Base-by-base conservation (phyloP, 2,888 invertebrate genomes). In the Agrilus cyanescens region DNA sequence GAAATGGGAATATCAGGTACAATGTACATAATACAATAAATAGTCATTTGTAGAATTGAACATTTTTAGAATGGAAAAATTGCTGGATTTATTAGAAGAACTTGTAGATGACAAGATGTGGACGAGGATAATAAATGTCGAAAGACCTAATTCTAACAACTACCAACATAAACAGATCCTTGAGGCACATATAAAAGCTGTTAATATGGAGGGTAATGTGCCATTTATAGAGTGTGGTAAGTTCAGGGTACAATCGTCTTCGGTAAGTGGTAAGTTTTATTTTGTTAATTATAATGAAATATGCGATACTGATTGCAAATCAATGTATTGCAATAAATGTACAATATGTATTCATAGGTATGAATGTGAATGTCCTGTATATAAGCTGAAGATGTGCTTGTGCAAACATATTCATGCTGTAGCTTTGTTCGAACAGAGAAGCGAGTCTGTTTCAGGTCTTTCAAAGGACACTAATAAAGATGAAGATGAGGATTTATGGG, bases 41-140 rank as follows among this genome's bases (percentile, higher is more conserved):
- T 7, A 33, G n/a, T 15, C 8, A 33, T 33, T 33, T 8, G 3
- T 12, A 14, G 8, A 14, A 14, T 33, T 33, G 13, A 14, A 7
- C 33, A 33, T 33, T 33, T 33, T 33, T 33, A 33, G 33, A 33
- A n/a, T 33, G 13, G 33, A 33, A 33, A 41, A 37, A 41, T 41
- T 41, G 30, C 29, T 41, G 38, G 44, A 50, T 32, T 30, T 30
- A 13, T 37, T 49, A n/a, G 49, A 49, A 35, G 49, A 47, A 37
- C 30, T 49, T 13, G 43, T 47, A 29, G 43, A 47, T 14, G 38
- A 44, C 4, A 50, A 49, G 41, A 49, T 50, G 47, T 50, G 50
- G 50, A 44, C 43, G 18, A 47, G 37, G 15, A 49, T 50, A 35
- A 15, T 46, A 41, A 37, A 43, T 41, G 47, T 29, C n/a, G 46